These are phyloP conservation scores for Argyresthia goedartella DNA, from an alignment of 2,888 invertebrate species.

Conservation along the genomic window DNA sequence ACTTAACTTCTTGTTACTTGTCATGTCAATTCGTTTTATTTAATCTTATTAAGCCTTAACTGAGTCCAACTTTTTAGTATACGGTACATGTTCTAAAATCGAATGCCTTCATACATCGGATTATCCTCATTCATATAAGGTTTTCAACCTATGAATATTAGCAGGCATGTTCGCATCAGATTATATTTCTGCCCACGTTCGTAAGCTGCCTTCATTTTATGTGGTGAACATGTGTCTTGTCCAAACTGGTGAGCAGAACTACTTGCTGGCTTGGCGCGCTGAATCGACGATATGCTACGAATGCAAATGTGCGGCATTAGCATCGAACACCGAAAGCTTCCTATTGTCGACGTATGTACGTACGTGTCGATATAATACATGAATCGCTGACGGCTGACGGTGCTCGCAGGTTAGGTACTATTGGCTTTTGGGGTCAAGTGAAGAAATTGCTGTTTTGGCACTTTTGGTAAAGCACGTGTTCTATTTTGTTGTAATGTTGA, in stretches of 20 bases:
- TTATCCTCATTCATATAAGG: conserved; percentile 14
- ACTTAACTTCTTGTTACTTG: not conserved
- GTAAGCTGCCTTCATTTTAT: conserved; percentile 18
- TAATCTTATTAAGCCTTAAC: not conserved
- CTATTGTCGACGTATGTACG: conserved; percentile 13
- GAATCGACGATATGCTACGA: conserved; percentile 51
- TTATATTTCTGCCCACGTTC: conserved; percentile 16
- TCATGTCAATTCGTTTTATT: not conserved
- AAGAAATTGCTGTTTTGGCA: conserved; percentile 12
- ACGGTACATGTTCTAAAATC: no score
- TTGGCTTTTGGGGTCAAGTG: conserved; percentile 42
- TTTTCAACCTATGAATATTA: no score
- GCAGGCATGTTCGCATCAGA: not conserved
- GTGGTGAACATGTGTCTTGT: conserved; percentile 56
- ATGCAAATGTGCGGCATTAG: conserved; percentile 44
- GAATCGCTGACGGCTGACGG: conserved; percentile 35
- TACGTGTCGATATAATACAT: conserved; percentile 15
- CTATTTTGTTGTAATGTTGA: not conserved
- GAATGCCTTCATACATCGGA: not conserved
- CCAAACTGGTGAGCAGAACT: conserved; percentile 39
- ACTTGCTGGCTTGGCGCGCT: conserved; percentile 29
- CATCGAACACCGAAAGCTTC: conserved; percentile 26
- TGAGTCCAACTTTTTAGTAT: not conserved
- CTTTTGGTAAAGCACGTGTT: conserved; percentile 21
- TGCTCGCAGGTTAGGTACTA: conserved; percentile 20